Conservation (phyloP, 1,140 invertebrate species). For the Drosophila tani region DNA sequence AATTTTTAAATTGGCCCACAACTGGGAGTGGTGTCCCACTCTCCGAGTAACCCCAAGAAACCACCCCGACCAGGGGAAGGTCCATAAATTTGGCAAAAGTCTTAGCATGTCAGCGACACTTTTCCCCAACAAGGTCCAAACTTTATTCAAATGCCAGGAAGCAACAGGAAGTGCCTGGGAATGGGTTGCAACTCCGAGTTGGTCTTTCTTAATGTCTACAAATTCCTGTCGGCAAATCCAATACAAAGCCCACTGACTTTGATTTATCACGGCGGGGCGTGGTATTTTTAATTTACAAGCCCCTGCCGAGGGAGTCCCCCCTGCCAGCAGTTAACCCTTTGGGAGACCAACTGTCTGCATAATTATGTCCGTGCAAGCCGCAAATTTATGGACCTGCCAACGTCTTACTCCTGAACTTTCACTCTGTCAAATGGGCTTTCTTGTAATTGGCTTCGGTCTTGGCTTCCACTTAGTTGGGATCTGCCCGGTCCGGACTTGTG, state of each 20-base stretch:
- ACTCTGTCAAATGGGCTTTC: constrained; percentile 57
- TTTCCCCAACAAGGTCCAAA: constrained; percentile 58
- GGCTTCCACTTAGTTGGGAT: constrained; percentile 10
- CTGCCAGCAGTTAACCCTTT: constrained; percentile 39
- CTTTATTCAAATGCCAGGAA: constrained; percentile 74
- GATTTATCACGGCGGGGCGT: constrained; percentile 78
- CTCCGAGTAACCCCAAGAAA: background rate
- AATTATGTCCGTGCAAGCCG: constrained; percentile 58
- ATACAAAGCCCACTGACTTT: constrained; percentile 76
- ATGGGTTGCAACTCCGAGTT: constrained; percentile 27
- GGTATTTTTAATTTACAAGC: constrained; percentile 76
- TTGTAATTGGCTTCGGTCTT: constrained; percentile 59
- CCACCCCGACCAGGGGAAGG: constrained; percentile 5
- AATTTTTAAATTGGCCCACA: constrained; percentile 78
- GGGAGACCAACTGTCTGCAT: constrained; percentile 53
- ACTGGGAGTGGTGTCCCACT: background rate
- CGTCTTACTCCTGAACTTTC: constrained; percentile 59
- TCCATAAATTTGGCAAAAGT: constrained; percentile 67
- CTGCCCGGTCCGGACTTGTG: background rate
- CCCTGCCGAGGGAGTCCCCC: constrained; percentile 11
- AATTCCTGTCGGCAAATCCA: constrained; percentile 76
- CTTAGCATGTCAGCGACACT: constrained; percentile 79
- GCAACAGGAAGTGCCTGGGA: constrained; percentile 65
- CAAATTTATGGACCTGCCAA: constrained; percentile 70
- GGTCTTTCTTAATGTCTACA: constrained; percentile 63